A percentile compares a stretch with the other conserved stretches of the same genome.
These are phyloP conservation scores for Nymphalis polychloros DNA, from an alignment of 2,888 invertebrate genomes.

Conservation along the genomic window DNA sequence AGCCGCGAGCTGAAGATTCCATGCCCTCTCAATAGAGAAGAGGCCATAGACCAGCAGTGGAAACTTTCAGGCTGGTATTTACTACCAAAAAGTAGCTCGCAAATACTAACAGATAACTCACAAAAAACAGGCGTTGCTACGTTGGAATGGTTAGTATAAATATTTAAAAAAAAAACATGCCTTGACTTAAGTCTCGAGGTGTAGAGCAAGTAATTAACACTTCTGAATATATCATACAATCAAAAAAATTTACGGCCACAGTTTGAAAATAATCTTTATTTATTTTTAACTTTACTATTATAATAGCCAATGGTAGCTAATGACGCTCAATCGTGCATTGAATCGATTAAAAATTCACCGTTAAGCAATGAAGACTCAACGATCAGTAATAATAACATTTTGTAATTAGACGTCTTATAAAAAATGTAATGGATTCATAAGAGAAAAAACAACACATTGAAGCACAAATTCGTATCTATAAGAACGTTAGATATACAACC, in stretches of 20 bases:
- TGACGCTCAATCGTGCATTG: constrained; percentile 18
- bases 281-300: not conserved
- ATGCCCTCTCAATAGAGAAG: no score
- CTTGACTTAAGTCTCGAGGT: not conserved
- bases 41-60: no score
- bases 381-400: constrained; percentile 14
- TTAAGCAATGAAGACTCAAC: constrained; percentile 23
- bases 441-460: not conserved
- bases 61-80: no score
- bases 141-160: no score
- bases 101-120: no score
- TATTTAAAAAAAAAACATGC: no score
- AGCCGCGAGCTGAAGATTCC: no score
- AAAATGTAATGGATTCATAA: not conserved
- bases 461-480: not conserved
- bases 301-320: not conserved
- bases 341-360: constrained; percentile 23
- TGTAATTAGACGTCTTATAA: constrained; percentile 20
- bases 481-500: not conserved
- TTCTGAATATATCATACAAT: no score
- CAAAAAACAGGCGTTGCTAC: no score
- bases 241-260: no score
- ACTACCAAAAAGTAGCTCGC: no score
- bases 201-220: not conserved
- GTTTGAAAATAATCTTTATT: no score